Conservation (phyloP, 2,797 vertebrate genomes). For the Microctenopoma steveboyesi region DNA sequence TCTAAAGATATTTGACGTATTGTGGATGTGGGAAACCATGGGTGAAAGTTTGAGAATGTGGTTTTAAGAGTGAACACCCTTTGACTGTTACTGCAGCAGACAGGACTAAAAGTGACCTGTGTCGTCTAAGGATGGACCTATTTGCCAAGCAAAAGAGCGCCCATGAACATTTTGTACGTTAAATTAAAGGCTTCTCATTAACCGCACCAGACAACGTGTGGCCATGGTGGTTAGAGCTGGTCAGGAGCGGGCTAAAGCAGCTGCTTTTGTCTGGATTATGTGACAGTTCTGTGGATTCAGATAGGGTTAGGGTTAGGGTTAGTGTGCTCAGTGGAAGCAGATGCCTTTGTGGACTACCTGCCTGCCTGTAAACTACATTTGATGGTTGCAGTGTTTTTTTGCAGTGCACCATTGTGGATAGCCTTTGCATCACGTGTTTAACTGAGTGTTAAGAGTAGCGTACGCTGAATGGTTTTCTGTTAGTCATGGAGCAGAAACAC, state of each 20-base stretch:
- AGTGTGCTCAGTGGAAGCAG: conserved; percentile 19
- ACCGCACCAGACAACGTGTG: conserved; percentile 70
- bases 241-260: conserved; percentile 74
- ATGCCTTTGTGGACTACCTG: conserved; percentile 36
- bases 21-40: conserved; percentile 34
- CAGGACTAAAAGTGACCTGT: conserved; percentile 34
- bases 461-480: neutral
- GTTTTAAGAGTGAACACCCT: conserved; percentile 19
- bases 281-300: conserved; percentile 60
- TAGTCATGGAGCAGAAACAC: neutral
- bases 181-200: conserved; percentile 69
- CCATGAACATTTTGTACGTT: conserved; percentile 46
- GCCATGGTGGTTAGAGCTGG: conserved; percentile 71
- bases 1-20: neutral
- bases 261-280: conserved; percentile 80
- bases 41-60: conserved; percentile 37
- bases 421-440: conserved; percentile 11
- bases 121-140: conserved; percentile 44
- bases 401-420: neutral
- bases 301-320: conserved; percentile 44
- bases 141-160: conserved; percentile 45
- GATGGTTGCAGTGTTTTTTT: conserved; percentile 43
- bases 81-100: conserved; percentile 12
- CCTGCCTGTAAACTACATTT: conserved; percentile 59
- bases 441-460: neutral